Conservation (phyloP, 2,888 invertebrate species). For the Agrotis puta region DNA sequence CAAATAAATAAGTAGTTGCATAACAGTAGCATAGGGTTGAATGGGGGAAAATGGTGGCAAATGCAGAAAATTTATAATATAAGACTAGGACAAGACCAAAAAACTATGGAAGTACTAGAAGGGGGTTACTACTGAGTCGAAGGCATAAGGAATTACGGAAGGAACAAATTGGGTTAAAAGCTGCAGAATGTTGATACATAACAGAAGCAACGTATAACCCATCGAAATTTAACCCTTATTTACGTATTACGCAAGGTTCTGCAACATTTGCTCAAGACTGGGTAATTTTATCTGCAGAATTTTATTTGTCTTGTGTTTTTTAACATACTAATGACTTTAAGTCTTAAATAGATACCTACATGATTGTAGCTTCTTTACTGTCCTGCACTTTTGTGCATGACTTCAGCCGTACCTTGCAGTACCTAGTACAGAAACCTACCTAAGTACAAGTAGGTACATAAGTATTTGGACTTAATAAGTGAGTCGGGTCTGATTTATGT, state of each 20-base stretch:
- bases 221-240: background rate
- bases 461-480: background rate
- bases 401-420: conserved; percentile 21
- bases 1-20: conserved; percentile 38
- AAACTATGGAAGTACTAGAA: background rate
- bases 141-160: background rate
- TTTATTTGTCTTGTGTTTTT: too few species aligned
- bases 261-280: background rate
- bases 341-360: too few species aligned
- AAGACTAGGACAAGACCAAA: background rate
- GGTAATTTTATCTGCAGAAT: background rate
- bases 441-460: conserved; percentile 2
- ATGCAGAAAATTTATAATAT: background rate
- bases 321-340: too few species aligned
- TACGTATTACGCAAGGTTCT: conserved; percentile 37
- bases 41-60: conserved; percentile 3
- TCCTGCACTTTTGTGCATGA: conserved; percentile 40
- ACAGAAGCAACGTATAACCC: background rate
- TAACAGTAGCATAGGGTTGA: conserved; percentile 15
- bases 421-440: conserved; percentile 11
- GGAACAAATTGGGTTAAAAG: background rate
- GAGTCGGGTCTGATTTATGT: background rate
- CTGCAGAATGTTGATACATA: background rate
- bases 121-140: background rate
- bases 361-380: background rate